A percentile compares a stretch with the other conserved stretches of the same genome.
Evolutionary conservation across 2,888 invertebrate species (phyloP).

Genomic region (Atethmia centrago): DNA sequence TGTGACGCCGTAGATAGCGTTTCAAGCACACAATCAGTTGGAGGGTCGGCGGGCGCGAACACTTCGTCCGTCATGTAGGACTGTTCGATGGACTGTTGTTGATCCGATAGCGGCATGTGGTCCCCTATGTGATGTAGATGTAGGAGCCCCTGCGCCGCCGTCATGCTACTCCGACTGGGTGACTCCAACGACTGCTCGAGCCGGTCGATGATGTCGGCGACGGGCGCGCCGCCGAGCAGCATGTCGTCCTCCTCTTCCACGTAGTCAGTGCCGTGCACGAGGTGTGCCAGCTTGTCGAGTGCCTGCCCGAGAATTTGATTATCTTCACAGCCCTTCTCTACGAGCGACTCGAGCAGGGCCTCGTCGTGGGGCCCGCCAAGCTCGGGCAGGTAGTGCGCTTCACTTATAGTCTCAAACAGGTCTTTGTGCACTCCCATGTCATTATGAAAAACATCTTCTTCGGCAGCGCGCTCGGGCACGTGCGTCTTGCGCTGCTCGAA

Average conservation of each 20-base stretch:
- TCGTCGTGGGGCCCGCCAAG: conserved; percentile 87
- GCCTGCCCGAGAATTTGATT: conserved; percentile 89
- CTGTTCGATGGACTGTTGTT: conserved; percentile 82
- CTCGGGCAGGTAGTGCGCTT: conserved; percentile 87
- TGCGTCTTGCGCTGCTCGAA: conserved; percentile 80
- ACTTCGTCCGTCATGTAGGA: conserved; percentile 82
- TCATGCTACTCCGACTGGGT: conserved; percentile 85
- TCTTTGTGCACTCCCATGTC: conserved; percentile 85
- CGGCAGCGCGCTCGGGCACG: conserved; percentile 71
- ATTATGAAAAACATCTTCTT: conserved; percentile 78
- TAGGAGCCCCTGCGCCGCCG: conserved; percentile 85
- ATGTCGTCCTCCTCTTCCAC: conserved; percentile 88
- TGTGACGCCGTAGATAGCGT: conserved; percentile 72
- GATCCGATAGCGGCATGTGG: conserved; percentile 77
- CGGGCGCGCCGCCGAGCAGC: conserved; percentile 85
- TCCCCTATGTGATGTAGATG: conserved; percentile 85
- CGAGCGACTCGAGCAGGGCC: conserved; percentile 91
- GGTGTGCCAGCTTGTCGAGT: conserved; percentile 84
- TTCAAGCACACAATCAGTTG: conserved; percentile 77
- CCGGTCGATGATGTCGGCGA: conserved; percentile 91
- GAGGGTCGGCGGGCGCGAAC: conserved; percentile 73
- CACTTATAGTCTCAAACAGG: conserved; percentile 87
- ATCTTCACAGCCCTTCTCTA: conserved; percentile 91
- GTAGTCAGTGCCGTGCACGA: conserved; percentile 85
- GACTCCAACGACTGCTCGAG: conserved; percentile 91